Conservation (phyloP, 2,888 invertebrate species). For the Machimus atricapillus region DNA sequence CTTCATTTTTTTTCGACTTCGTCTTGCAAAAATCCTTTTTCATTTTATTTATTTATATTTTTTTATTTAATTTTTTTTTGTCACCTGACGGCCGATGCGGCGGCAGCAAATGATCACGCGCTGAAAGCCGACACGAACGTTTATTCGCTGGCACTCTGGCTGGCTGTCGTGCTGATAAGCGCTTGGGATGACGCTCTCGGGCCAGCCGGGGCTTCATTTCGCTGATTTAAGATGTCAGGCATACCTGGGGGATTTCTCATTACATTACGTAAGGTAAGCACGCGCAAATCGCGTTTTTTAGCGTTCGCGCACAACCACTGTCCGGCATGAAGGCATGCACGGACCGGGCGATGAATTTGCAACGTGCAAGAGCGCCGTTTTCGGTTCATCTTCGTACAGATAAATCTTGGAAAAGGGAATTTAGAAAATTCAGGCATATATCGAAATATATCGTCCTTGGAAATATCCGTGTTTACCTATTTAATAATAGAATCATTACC, state of each 20-base stretch:
- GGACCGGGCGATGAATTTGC: background rate
- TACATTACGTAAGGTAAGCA: background rate
- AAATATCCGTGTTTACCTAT: background rate
- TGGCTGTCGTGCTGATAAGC: background rate
- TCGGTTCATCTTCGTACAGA: background rate
- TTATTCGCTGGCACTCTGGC: background rate
- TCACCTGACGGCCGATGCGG: background rate
- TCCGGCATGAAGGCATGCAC: background rate
- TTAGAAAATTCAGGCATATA: background rate
- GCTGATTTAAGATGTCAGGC: background rate
- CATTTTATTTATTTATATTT: background rate
- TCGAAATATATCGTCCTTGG: background rate
- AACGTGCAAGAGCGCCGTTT: background rate
- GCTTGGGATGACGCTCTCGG: background rate
- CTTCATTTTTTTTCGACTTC: background rate
- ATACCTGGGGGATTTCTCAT: background rate
- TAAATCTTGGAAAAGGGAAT: background rate
- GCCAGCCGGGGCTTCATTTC: background rate
- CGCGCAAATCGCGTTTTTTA: background rate
- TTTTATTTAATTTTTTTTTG: background rate
- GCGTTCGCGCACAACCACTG: background rate
- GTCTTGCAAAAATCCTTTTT: background rate
- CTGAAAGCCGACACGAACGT: constrained; percentile 5
- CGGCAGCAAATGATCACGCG: background rate
- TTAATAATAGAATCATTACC: background rate